These are phyloP conservation scores for Melieria crassipennis DNA, from an alignment of 2,888 invertebrate species.

Conservation along the genomic window DNA sequence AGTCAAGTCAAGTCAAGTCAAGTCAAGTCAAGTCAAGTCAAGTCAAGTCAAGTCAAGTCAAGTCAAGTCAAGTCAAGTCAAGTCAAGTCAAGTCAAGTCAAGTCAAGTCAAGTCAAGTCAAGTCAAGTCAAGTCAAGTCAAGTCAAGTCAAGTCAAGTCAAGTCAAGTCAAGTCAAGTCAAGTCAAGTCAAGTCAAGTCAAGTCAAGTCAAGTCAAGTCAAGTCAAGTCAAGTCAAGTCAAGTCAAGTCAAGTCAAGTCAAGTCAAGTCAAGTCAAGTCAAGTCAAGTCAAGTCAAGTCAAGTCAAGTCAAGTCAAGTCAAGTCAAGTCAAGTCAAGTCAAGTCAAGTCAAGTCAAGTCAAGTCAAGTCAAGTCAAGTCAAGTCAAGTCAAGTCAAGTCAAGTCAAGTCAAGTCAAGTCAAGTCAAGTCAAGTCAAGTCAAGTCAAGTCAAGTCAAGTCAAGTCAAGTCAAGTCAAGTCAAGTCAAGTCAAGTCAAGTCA, in stretches of 20 bases:
- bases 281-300: no score
- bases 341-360: no score
- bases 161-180: background rate
- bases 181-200: background rate
- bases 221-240: no score
- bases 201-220: background rate
- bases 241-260: no score
- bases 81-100: background rate
- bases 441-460: background rate
- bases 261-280: no score
- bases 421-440: no score
- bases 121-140: background rate
- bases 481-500: slow-evolving; percentile 8
- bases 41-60: slow-evolving; percentile 8
- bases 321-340: no score
- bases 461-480: slow-evolving; percentile 6
- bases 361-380: background rate
- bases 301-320: no score
- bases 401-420: no score
- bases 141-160: slow-evolving; percentile 1
- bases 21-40: background rate
- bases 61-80: background rate
- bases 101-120: background rate
- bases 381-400: no score
- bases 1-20: background rate